Conservation (phyloP, 2,888 invertebrate genomes). For the Digitonthophagus gazella region DNA sequence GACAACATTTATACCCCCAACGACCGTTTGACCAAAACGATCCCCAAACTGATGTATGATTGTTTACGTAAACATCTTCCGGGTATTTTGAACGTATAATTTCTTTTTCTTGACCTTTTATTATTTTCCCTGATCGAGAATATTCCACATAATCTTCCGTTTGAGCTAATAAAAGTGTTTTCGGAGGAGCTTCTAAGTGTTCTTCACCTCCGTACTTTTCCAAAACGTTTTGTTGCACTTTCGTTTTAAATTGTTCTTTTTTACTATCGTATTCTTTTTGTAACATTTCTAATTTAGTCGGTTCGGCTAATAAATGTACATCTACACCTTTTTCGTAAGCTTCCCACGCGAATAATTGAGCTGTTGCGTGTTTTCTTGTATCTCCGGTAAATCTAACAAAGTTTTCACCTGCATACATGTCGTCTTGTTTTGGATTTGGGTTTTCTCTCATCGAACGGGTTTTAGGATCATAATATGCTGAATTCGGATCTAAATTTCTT, state of each 20-base stretch:
- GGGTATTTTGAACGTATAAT: slow-evolving; percentile 85
- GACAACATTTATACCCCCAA: slow-evolving; percentile 98
- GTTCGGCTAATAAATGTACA: slow-evolving; percentile 94
- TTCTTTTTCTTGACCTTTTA: slow-evolving; percentile 85
- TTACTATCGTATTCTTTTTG: slow-evolving; percentile 87
- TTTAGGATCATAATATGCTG: slow-evolving; percentile 99
- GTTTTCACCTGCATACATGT: slow-evolving; percentile 87
- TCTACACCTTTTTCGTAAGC: slow-evolving; percentile 91
- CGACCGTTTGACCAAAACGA: slow-evolving; percentile 89
- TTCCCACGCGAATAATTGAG: slow-evolving; percentile 97
- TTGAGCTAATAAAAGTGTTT: slow-evolving; percentile 87
- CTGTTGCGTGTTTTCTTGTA: slow-evolving; percentile 83
- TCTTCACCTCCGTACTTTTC: slow-evolving; percentile 95
- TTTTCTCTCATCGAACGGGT: slow-evolving; percentile 95
- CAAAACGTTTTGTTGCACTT: slow-evolving; percentile 80
- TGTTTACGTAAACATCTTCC: slow-evolving; percentile 89
- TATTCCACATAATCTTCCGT: slow-evolving; percentile 96
- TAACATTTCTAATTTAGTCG: slow-evolving; percentile 91
- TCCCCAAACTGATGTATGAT: slow-evolving; percentile 95
- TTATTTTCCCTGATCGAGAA: slow-evolving; percentile 86
- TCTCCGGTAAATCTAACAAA: slow-evolving; percentile 94
- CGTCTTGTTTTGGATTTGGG: slow-evolving; percentile 44
- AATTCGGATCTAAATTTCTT: slow-evolving; percentile 93
- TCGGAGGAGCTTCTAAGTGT: slow-evolving; percentile 83
- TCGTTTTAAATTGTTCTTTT: slow-evolving; percentile 84